Evolutionary conservation across 2,797 vertebrate species (phyloP), one percentile per base, ranked within the genome.

Genomic region (Parauchenoglanis ngamensis): DNA sequence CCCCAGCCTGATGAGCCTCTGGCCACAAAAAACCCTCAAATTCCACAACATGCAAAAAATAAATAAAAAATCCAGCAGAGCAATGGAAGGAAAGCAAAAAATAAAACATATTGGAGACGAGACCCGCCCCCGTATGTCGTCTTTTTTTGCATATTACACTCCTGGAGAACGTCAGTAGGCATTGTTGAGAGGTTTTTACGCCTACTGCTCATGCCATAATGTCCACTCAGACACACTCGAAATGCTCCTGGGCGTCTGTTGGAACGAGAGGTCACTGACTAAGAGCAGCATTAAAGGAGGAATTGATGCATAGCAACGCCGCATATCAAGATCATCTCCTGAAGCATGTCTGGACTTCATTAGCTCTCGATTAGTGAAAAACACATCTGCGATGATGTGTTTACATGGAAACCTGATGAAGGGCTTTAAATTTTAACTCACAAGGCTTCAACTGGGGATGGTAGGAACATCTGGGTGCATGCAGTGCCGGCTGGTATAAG

Each of bases 381-480:
- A 90, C 68, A 91, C 83, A 93, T 88, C 84, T 78, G 89, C 88
- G 91, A 91, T 94, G 92, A 94, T 92, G 91, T 92, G 93, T 93
- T 93, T 94, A 94, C 93, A 94, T 92, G 92, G 92, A 92, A 72
- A 90, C 89, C 63, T 63, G 68, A 70, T 61, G 81, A 79, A 44
- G 75, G 35, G 85, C 35, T 54, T 76, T 12, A 23, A 31, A 56
- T 21, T 75, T 65, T 56, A 67, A 73, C 46, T 31, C 54, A 25
- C 63, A 67, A 67, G 46, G 31, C 83, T 83, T 54, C 3, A 67
- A 4, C 4, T 19, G 59, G 79, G 40, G 40, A 28, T 4, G 0
- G 4, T 0, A 17, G 13, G 25, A n/a, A 21, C 44, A 31, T 52
- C 4, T 5, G 25, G 31, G 59, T 65, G 7, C 31, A n/a, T 57